Base-by-base conservation (phyloP, 1,140 invertebrate species). In the Sarcophaga bullata region DNA sequence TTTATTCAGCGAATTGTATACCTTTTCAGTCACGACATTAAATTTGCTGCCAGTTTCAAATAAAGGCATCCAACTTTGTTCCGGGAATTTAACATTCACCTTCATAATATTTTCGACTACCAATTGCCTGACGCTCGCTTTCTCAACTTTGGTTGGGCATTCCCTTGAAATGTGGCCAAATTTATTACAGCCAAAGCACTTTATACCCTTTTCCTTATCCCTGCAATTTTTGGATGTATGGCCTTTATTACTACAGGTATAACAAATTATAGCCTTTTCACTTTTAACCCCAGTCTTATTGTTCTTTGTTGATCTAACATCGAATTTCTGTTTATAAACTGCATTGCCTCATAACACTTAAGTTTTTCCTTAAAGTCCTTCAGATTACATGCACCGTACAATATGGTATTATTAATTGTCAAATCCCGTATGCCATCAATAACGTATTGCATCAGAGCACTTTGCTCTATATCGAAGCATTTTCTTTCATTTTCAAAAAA, bases 401-500 rank as follows among this genome's bases (percentile, higher is more conserved):
- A 73, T 50, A 82, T 80, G n/a, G 62, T 62, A n/a, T n/a, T n/a
- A n/a, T n/a, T 80, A 49, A 25, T 25, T 25, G 48, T 80, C 8
- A 47, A 48, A 58, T 78, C 81, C 11, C 54, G 11, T 52, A 62
- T 81, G 11, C 25, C 68, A 6, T 82, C n/a, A n/a, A 25, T 82
- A 3, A 25, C 19, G n/a, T 52, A 73, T 48, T 80, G 17, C 11
- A 73, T 80, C 8, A 80, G 7, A 80, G 82, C 75, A 10, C 46
- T 49, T 1, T 68, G 54, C 49, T 82, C 54, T 19, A 82, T 37
- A 47, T 62, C 46, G 73, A 78, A 19, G 73, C 75, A 13, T 81
- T 13, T 15, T 78, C 73, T 19, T 58, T 83, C 83, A 81, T 83
- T 13, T 78, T 46, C 17, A 73, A 83, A 83, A 73, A 80, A 80